Percentiles rank a stretch among this genome's conserved stretches.
Conservation (phyloP, 1,140 invertebrate genomes). For the Venturia canescens region DNA sequence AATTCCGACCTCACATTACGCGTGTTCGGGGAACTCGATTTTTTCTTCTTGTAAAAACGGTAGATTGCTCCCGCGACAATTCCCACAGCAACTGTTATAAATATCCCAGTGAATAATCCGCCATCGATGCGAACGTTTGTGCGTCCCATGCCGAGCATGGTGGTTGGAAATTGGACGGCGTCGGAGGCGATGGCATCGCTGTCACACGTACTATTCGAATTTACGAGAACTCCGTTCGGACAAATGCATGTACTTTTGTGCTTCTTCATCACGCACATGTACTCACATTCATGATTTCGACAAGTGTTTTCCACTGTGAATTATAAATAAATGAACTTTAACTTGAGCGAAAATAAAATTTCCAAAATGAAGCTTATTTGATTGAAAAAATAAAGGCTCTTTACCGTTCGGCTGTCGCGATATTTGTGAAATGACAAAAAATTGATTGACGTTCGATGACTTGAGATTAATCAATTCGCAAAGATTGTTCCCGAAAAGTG, state of each 20-base stretch:
- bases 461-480: slow-evolving; percentile 70
- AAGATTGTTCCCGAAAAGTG: slow-evolving; percentile 70
- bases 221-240: slow-evolving; percentile 70
- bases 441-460: slow-evolving; percentile 64
- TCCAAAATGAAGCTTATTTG: neutral
- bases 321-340: slow-evolving; percentile 28
- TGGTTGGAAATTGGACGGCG: slow-evolving; percentile 41
- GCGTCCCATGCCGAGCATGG: neutral
- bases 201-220: slow-evolving; percentile 41
- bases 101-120: slow-evolving; percentile 50
- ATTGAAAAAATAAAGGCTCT: neutral
- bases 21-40: slow-evolving; percentile 52
- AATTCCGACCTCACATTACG: slow-evolving; percentile 65
- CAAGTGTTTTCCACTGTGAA: slow-evolving; percentile 73
- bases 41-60: slow-evolving; percentile 63
- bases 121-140: neutral
- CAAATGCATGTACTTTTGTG: slow-evolving; percentile 78
- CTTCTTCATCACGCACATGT: slow-evolving; percentile 78
- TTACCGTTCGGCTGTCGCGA: slow-evolving; percentile 76
- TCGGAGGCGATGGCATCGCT: slow-evolving; percentile 21
- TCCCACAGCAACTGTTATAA: slow-evolving; percentile 46
- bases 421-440: slow-evolving; percentile 78
- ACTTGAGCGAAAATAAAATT: too few relatives aligned
- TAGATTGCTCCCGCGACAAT: slow-evolving; percentile 49
- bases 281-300: slow-evolving; percentile 72